Conservation (phyloP, 2,888 invertebrate species). For the Terebella lapidaria region DNA sequence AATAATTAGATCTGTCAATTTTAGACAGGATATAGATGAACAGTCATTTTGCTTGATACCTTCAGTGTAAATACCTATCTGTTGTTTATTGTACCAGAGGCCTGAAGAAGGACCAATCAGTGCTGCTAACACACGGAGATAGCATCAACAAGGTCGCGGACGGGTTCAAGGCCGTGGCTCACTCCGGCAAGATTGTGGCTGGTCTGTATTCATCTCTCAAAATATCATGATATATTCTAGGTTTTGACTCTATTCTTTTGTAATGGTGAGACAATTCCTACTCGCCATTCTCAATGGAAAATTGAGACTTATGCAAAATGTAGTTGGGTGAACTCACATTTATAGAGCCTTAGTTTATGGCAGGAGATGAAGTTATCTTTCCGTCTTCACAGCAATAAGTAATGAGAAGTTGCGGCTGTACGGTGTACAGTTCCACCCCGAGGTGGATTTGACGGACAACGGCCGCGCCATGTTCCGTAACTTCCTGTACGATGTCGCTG, state of each 20-base stretch:
- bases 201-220: constrained; percentile 37
- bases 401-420: constrained; percentile 74
- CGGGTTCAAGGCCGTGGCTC: constrained; percentile 79
- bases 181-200: constrained; percentile 50
- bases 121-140: constrained; percentile 95
- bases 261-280: too few relatives aligned
- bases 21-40: too few relatives aligned
- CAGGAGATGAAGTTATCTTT: too few relatives aligned
- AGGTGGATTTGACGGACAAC: constrained; percentile 89
- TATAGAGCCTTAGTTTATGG: too few relatives aligned
- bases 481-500: constrained; percentile 88
- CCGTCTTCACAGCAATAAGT: constrained; percentile 73
- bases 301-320: too few relatives aligned
- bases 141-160: constrained; percentile 88
- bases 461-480: constrained; percentile 89
- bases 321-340: too few relatives aligned
- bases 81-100: constrained; percentile 64
- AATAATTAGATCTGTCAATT: too few relatives aligned
- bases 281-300: too few relatives aligned
- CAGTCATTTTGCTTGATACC: too few relatives aligned
- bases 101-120: constrained; percentile 78
- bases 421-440: constrained; percentile 98
- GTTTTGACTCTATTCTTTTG: neutral
- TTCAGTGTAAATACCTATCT: too few relatives aligned
- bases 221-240: neutral